Evolutionary conservation across 2,797 vertebrate species (phyloP).

Genomic region (Pterois miles): DNA sequence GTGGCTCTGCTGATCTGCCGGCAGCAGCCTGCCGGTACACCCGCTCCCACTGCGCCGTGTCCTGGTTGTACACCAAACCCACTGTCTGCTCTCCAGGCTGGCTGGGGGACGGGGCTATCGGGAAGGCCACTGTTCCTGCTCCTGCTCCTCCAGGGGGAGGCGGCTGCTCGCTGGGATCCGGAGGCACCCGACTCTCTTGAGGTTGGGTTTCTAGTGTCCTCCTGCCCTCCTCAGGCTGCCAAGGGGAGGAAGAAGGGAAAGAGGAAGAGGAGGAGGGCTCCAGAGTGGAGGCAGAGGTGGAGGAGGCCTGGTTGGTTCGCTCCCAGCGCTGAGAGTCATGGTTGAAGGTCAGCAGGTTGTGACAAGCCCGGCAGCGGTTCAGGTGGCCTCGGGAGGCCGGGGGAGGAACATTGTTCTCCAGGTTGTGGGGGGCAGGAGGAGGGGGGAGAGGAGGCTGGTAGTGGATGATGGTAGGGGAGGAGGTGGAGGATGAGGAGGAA

Average conservation of each 20-base stretch:
- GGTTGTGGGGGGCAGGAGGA: slow-evolving; percentile 78
- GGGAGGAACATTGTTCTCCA: slow-evolving; percentile 84
- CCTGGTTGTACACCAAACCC: slow-evolving; percentile 97
- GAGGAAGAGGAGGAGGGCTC: slow-evolving; percentile 71
- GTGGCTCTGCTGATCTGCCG: slow-evolving; percentile 88
- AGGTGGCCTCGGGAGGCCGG: slow-evolving; percentile 88
- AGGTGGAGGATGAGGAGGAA: slow-evolving; percentile 80
- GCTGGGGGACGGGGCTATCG: slow-evolving; percentile 75
- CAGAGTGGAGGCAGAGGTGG: slow-evolving; percentile 70
- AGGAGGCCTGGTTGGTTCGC: slow-evolving; percentile 86
- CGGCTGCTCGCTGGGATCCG: slow-evolving; percentile 63
- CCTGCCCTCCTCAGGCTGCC: slow-evolving; percentile 88
- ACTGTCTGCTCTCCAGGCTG: slow-evolving; percentile 92
- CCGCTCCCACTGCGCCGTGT: slow-evolving; percentile 96
- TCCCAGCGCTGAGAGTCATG: slow-evolving; percentile 99
- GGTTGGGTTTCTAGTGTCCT: slow-evolving; percentile 83
- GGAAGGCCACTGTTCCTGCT: slow-evolving; percentile 61
- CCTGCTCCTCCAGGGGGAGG: slow-evolving; percentile 41
- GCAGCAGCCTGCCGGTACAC: slow-evolving; percentile 92
- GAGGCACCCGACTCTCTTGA: slow-evolving; percentile 82
- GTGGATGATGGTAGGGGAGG: slow-evolving; percentile 66
- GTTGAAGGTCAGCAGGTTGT: slow-evolving; percentile 99
- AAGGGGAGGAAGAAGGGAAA: slow-evolving; percentile 83
- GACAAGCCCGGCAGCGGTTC: slow-evolving; percentile 97
- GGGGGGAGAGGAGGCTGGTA: slow-evolving; percentile 83